Percentiles rank a stretch among this genome's conserved stretches.
These are phyloP conservation scores for Melieria crassipennis DNA, from an alignment of 2,888 invertebrate species.

Conservation along the genomic window DNA sequence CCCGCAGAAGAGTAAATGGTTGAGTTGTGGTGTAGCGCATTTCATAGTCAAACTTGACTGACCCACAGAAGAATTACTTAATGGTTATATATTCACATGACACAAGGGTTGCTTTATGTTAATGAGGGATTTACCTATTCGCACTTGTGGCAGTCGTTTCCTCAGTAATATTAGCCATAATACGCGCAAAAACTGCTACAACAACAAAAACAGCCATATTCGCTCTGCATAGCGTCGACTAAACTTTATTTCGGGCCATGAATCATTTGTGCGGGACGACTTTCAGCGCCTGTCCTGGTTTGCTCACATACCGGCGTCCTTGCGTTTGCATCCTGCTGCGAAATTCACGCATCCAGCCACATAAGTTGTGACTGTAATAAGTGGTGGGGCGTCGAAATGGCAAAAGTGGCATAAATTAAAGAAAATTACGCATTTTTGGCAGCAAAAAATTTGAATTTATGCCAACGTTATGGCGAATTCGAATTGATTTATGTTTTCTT, in stretches of 20 bases:
- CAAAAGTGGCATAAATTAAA: conserved; percentile 34
- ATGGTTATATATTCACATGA: no score
- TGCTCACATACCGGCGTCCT: not conserved
- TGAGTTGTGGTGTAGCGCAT: no score
- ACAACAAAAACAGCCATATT: no score
- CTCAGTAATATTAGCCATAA: not conserved
- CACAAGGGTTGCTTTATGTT: conserved; percentile 32
- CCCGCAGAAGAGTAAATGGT: no score
- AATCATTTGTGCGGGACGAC: conserved; percentile 15
- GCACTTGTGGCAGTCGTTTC: not conserved
- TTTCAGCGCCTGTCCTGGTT: not conserved
- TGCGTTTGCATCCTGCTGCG: not conserved
- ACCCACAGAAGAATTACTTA: no score
- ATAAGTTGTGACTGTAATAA: not conserved
- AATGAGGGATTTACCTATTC: conserved; percentile 29
- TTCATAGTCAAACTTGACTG: no score
- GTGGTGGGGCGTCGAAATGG: conserved; percentile 1
- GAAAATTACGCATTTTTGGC: conserved; percentile 25
- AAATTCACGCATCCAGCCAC: not conserved
- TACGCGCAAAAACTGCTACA: no score
- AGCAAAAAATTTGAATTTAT: no score
- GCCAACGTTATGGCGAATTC: no score
- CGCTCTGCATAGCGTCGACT: not conserved
- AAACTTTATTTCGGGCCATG: conserved; percentile 27
- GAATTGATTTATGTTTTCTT: no score